phyloP scores from a whole-genome alignment of 2,888 invertebrate genomes.

The Agriopis aurantiaria region DNA sequence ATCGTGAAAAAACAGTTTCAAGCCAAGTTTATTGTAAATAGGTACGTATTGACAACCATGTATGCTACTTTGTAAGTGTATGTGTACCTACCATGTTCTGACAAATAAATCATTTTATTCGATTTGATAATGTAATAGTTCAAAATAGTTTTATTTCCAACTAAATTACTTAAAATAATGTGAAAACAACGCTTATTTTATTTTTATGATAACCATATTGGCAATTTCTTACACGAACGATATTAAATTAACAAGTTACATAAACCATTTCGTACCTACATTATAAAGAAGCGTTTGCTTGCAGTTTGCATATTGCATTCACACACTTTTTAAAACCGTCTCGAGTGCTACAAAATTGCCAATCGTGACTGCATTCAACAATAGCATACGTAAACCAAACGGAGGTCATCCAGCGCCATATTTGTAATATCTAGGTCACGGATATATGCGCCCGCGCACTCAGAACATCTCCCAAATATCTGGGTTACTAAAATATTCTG shows the following conservation, averaged over 20 bases:
- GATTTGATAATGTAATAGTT: too few relatives aligned
- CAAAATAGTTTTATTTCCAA: too few relatives aligned
- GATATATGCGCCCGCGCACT: constrained; percentile 68
- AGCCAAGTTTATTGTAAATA: too few relatives aligned
- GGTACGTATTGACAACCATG: too few relatives aligned
- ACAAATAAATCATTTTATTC: too few relatives aligned
- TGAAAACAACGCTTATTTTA: neutral
- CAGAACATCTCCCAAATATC: constrained; percentile 42
- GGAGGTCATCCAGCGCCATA: constrained; percentile 73
- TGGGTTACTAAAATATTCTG: constrained; percentile 34
- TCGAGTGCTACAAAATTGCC: constrained; percentile 11
- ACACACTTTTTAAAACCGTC: neutral
- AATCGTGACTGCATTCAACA: constrained; percentile 35
- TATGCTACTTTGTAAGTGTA: too few relatives aligned
- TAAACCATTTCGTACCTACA: neutral
- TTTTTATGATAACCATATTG: neutral
- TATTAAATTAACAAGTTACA: neutral
- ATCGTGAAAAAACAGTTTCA: too few relatives aligned
- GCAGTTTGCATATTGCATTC: neutral
- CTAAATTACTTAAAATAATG: too few relatives aligned
- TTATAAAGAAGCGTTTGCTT: neutral
- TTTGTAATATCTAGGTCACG: constrained; percentile 71
- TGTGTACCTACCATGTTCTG: too few relatives aligned
- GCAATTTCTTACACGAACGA: neutral
- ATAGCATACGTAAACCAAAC: constrained; percentile 57